Conservation (phyloP, 2,888 invertebrate genomes). For the Melolontha melolontha region DNA sequence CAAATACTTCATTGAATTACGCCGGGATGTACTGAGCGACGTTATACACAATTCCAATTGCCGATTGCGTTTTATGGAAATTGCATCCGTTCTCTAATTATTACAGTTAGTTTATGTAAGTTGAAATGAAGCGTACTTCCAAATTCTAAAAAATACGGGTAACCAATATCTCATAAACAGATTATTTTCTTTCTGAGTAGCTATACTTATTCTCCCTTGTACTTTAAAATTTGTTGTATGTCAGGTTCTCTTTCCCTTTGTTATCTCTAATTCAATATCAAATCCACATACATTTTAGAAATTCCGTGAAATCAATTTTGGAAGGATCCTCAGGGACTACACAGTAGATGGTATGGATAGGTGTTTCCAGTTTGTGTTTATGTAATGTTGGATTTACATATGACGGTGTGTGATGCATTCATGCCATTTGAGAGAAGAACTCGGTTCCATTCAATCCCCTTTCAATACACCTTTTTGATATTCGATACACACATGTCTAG, state of each 20-base stretch:
- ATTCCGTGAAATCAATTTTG: slow-evolving; percentile 43
- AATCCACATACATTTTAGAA: slow-evolving; percentile 33
- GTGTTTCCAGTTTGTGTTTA: slow-evolving; percentile 46
- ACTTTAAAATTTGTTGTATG: background rate
- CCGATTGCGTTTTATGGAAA: too few species aligned
- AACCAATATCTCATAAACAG: too few species aligned
- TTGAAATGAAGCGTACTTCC: too few species aligned
- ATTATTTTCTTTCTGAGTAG: too few species aligned
- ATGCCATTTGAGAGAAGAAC: slow-evolving; percentile 52
- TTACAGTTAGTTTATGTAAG: too few species aligned
- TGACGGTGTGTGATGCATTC: slow-evolving; percentile 50
- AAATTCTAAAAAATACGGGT: too few species aligned
- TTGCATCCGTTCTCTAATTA: too few species aligned
- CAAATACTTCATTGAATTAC: too few species aligned
- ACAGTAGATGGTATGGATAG: slow-evolving; percentile 41
- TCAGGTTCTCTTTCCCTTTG: slow-evolving; percentile 12
- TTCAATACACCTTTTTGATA: slow-evolving; percentile 51
- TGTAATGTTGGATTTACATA: slow-evolving; percentile 49
- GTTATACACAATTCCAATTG: too few species aligned
- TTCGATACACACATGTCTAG: slow-evolving; percentile 53
- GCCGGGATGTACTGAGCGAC: too few species aligned
- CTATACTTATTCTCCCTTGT: too few species aligned
- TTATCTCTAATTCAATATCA: slow-evolving; percentile 36
- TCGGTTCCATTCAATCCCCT: slow-evolving; percentile 47
- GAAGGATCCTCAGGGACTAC: slow-evolving; percentile 40